These are phyloP conservation scores for Neolamprologus kungweensis DNA, from an alignment of 2,113 vertebrate genomes.

Conservation along the genomic window DNA sequence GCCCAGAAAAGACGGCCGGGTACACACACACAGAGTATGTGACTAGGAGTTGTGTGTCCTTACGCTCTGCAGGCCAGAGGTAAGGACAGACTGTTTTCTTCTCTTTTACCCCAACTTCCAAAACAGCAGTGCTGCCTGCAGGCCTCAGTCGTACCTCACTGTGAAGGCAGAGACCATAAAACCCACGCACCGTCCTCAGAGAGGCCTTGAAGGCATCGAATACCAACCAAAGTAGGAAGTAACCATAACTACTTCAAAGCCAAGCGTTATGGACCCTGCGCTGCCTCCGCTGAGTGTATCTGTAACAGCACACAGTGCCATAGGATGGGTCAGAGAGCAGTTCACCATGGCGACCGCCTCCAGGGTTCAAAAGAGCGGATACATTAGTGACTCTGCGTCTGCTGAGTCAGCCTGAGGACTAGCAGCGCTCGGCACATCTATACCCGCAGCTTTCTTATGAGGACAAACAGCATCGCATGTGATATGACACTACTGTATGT, in stretches of 20 bases:
- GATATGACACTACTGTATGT: background rate
- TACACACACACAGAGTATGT: background rate
- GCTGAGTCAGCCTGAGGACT: background rate
- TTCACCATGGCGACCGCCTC: background rate
- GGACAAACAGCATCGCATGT: background rate
- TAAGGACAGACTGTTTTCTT: background rate
- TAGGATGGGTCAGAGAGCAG: background rate
- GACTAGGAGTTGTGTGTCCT: background rate
- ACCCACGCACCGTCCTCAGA: background rate
- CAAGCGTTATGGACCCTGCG: background rate
- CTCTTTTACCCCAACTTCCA: constrained; percentile 1
- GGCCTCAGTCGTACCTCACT: constrained; percentile 5
- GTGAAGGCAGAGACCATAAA: background rate
- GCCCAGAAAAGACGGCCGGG: background rate
- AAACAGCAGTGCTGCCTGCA: constrained; percentile 53
- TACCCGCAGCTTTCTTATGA: background rate
- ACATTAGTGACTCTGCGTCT: background rate
- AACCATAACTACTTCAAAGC: background rate
- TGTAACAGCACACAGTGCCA: background rate
- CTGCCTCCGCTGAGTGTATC: background rate
- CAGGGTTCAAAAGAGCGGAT: background rate
- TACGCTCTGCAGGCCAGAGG: background rate
- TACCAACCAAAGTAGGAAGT: background rate
- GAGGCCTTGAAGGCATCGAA: background rate
- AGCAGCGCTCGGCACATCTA: background rate